Conservation (phyloP, 2,888 invertebrate genomes). For the Lasioglossum zephyrum region DNA sequence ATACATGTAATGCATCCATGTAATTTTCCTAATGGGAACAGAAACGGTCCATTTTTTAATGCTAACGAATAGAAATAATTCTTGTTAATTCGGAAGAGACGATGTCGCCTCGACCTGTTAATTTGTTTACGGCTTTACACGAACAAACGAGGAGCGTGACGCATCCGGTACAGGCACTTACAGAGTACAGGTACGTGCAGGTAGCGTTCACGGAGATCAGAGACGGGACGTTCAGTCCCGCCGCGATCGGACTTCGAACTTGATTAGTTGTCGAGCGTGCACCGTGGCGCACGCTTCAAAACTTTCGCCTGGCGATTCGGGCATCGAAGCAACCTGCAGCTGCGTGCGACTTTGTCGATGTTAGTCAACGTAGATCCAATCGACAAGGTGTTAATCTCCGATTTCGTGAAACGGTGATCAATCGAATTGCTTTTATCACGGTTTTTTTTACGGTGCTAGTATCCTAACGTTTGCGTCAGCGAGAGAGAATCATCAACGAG, state of each 20-base stretch:
- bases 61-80: not conserved
- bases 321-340: slow-evolving; percentile 10
- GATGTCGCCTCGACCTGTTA: not conserved
- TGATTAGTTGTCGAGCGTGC: slow-evolving; percentile 61
- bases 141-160: not conserved
- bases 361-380: not conserved
- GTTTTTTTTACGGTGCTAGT: not conserved
- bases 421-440: not conserved
- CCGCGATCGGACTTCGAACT: slow-evolving; percentile 30
- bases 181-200: not conserved
- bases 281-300: slow-evolving; percentile 54
- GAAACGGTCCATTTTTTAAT: not conserved
- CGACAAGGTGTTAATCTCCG: not conserved
- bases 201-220: not conserved
- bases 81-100: not conserved
- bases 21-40: not conserved
- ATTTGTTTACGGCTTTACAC: not conserved
- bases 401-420: not conserved
- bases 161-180: not conserved
- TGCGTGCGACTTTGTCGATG: not conserved
- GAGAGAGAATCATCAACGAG: not conserved
- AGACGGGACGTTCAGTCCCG: slow-evolving; percentile 8
- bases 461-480: not conserved
- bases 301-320: slow-evolving; percentile 30
- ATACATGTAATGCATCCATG: no score